These are phyloP conservation scores for Melanogrammus aeglefinus DNA, from an alignment of 2,797 vertebrate species.

Conservation along the genomic window DNA sequence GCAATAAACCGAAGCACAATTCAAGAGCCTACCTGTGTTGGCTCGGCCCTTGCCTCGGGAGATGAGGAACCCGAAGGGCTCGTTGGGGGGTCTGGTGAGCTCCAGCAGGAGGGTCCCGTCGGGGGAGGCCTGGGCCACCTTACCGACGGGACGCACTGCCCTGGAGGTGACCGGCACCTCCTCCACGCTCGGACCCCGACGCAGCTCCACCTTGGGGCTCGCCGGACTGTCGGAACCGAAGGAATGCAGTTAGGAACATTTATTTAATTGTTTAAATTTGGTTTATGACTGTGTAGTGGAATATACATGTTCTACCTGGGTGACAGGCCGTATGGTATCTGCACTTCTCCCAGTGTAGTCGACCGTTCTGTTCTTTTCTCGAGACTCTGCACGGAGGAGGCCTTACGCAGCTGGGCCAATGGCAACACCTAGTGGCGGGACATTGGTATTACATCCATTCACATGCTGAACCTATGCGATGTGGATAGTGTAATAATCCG, in stretches of 20 bases:
- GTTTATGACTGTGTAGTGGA: neutral
- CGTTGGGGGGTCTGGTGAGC: constrained; percentile 78
- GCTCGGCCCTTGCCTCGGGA: constrained; percentile 86
- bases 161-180: constrained; percentile 75
- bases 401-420: constrained; percentile 83
- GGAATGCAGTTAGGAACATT: neutral
- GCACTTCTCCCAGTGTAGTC: constrained; percentile 75
- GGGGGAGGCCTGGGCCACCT: constrained; percentile 82
- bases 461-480: neutral
- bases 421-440: constrained; percentile 84
- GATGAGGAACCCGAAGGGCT: constrained; percentile 87
- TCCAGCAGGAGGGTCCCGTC: constrained; percentile 88
- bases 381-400: constrained; percentile 85
- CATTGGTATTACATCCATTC: constrained; percentile 36
- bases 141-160: constrained; percentile 74
- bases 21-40: constrained; percentile 78
- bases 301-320: constrained; percentile 70
- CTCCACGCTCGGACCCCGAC: constrained; percentile 78
- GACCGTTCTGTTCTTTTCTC: constrained; percentile 82
- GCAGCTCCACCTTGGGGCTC: constrained; percentile 63
- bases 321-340: constrained; percentile 57
- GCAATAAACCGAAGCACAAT: neutral
- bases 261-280: neutral
- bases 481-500: neutral
- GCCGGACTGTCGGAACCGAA: constrained; percentile 48